Evolutionary conservation across 2,797 vertebrate genomes (phyloP), one percentile per base, ranked within the genome.

Genomic region (Chloroceryle inda): DNA sequence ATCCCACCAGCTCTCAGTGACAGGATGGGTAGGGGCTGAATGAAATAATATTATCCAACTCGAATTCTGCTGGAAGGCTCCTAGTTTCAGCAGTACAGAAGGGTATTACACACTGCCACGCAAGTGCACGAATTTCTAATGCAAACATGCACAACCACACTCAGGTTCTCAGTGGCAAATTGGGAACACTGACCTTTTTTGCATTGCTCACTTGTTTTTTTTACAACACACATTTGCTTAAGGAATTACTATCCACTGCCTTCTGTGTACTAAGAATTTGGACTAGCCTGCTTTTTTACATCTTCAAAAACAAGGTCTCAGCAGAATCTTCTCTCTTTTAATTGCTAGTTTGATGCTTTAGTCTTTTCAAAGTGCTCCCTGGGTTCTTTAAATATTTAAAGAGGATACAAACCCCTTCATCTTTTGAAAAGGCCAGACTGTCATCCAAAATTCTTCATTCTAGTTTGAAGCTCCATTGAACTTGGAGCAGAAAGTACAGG

Each of bases 341-440:
- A 95, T 96, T 96, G 73, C 80, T 75, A 55, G 53, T 84, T 89
- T 13, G 8, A 94, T 38, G 79, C 10, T 88, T 94, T 73, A 80
- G 79, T 81, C 38, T 92, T 94, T 91, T 85, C 69, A 88, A 89
- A 92, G 62, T 10, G 53, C 17, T 94, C 69, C 50, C 59, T 18
- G 9, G 63, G 50, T 92, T 94, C 79, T 96, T 94, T 84, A 96
- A 95, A 92, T 92, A 97, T 95, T 94, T 90, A 95, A 88, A 80
- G 47, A 72, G 6, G 18, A 86, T 78, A 72, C 44, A 95, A 91
- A 56, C 23, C 49, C 44, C 82, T 83, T 88, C 44, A 73, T 76
- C 79, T 89, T 92, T 73, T 88, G 76, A 89, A 88, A 88, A 94
- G 50, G 33, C 69, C 85, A 76, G 82, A 86, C 29, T 86, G 68